Percentiles rank a stretch among this genome's conserved stretches.
Evolutionary conservation across 2,797 vertebrate species (phyloP).

Genomic region (Gymnoscopelus braueri): DNA sequence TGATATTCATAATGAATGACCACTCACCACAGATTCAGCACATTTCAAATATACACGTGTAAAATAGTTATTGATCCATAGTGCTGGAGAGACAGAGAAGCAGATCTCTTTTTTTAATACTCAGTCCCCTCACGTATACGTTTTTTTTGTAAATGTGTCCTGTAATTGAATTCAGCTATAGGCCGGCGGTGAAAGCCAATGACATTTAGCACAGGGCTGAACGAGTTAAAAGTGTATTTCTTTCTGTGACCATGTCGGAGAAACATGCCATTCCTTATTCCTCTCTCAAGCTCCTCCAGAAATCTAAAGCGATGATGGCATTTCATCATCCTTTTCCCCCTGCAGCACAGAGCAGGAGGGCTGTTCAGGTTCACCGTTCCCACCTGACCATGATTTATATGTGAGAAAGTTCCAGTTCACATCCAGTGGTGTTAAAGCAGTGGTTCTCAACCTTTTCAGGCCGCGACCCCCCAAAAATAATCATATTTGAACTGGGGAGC

Average conservation of each 20-base stretch:
- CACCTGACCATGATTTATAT: no score
- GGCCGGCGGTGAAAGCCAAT: constrained; percentile 19
- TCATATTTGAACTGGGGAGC: no score
- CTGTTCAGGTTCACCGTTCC: no score
- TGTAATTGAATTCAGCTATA: constrained; percentile 57
- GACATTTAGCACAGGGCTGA: constrained; percentile 28
- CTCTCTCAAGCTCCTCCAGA: no score
- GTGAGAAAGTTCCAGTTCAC: not conserved
- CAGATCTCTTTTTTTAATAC: constrained; percentile 62
- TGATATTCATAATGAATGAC: constrained; percentile 63
- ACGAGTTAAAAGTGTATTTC: constrained; percentile 27
- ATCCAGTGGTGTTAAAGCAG: no score
- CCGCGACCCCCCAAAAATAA: no score
- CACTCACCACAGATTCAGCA: constrained; percentile 64
- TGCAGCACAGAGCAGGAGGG: constrained; percentile 20
- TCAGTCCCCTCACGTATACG: constrained; percentile 50
- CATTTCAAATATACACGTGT: no score
- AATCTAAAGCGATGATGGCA: constrained; percentile 4
- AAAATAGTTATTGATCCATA: constrained; percentile 54
- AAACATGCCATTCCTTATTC: no score
- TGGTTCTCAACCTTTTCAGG: no score
- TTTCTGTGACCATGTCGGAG: not conserved
- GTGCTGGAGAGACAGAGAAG: constrained; percentile 47
- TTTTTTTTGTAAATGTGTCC: constrained; percentile 42
- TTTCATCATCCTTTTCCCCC: constrained; percentile 51